These are phyloP conservation scores for Sebastes itinus DNA, from an alignment of 2,797 vertebrate genomes.

Conservation along the genomic window DNA sequence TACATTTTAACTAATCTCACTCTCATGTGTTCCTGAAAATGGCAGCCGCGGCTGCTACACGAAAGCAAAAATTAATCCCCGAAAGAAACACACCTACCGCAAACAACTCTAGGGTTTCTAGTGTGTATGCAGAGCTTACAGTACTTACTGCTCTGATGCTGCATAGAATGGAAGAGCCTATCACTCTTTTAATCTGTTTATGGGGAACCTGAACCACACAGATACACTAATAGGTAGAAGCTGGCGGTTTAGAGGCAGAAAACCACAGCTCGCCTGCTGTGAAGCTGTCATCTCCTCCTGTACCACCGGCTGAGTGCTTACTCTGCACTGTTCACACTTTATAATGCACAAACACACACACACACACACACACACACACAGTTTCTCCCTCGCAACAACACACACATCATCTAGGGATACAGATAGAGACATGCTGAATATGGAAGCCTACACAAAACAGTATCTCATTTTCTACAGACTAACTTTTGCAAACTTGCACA, in stretches of 20 bases:
- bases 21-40: slow-evolving; percentile 32
- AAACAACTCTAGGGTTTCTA: slow-evolving; percentile 22
- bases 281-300: slow-evolving; percentile 52
- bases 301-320: slow-evolving; percentile 36
- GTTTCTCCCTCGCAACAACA: not conserved
- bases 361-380: slow-evolving; percentile 10
- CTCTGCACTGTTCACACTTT: slow-evolving; percentile 40
- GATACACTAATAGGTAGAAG: slow-evolving; percentile 25
- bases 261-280: slow-evolving; percentile 45
- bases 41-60: slow-evolving; percentile 6
- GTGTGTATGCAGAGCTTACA: not conserved
- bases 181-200: slow-evolving; percentile 43
- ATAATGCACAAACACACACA: not conserved
- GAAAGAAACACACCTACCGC: slow-evolving; percentile 36
- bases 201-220: slow-evolving; percentile 41
- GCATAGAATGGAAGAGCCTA: slow-evolving; percentile 8
- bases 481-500: slow-evolving; percentile 17
- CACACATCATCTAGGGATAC: not conserved
- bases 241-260: slow-evolving; percentile 32
- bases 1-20: slow-evolving; percentile 43
- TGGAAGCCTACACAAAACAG: not conserved
- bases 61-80: slow-evolving; percentile 34
- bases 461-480: not conserved
- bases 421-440: slow-evolving; percentile 4
- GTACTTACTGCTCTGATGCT: slow-evolving; percentile 7